phyloP scores from a whole-genome alignment of 2,797 vertebrate genomes.

The Callimico goeldii region DNA sequence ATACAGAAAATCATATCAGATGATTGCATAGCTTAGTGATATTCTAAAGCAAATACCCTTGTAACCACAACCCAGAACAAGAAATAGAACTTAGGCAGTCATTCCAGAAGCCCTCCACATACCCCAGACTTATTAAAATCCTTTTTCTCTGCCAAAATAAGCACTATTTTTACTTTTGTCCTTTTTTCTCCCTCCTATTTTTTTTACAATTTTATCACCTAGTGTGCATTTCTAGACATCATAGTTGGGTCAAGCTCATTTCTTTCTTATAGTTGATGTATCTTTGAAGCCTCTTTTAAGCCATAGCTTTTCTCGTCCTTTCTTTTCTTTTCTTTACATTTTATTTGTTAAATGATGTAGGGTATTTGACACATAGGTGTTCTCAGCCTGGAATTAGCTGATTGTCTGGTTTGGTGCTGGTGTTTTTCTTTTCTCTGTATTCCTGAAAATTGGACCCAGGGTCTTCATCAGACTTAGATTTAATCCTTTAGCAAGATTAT shows the following conservation, averaged over 20 bases:
- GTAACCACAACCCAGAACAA: background rate
- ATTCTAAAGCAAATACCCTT: background rate
- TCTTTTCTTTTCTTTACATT: background rate
- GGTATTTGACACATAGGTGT: background rate
- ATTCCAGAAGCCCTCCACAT: background rate
- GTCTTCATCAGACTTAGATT: background rate
- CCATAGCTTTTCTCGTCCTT: background rate
- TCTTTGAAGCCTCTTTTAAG: background rate
- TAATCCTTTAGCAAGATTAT: background rate
- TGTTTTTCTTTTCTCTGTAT: background rate
- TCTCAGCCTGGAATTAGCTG: background rate
- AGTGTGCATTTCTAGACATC: background rate
- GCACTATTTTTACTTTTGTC: background rate
- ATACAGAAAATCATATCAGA: background rate
- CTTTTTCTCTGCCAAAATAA: background rate
- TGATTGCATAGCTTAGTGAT: background rate
- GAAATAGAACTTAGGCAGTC: background rate
- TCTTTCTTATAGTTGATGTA: background rate
- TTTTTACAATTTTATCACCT: background rate
- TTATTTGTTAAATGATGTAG: background rate
- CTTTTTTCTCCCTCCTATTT: background rate
- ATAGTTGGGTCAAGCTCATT: background rate
- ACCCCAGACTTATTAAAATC: background rate
- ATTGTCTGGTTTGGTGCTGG: background rate
- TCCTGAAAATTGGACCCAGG: background rate